Evolutionary conservation across 2,113 vertebrate species (phyloP), one percentile per base, ranked within the genome.

Genomic region (Cyanoramphus novaezelandiae): DNA sequence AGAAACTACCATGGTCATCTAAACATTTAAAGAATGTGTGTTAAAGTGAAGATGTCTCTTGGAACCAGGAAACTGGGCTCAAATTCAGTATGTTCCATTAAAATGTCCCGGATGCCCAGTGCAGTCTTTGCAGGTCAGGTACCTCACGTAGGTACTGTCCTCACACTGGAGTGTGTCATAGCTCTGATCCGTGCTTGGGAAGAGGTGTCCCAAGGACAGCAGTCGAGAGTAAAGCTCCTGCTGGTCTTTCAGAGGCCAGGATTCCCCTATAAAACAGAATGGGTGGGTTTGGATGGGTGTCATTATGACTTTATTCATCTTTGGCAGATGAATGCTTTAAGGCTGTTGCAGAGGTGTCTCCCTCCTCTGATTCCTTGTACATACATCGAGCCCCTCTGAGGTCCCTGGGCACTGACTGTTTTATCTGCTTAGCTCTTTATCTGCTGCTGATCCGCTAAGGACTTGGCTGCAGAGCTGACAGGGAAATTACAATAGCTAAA

Each of bases 351-450:
- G 90, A 52, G 75, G 13, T 39, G 17, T 53, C 28, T 88, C 49
- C 20, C 17, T 82, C 14, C 21, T 76, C 81, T 76, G 82, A 60
- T 86, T 28, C 76, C 64, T 28, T 1, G 1, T 44, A 63, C 0
- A 1, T 90, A 64, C 13, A 3, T 20, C 3, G 9, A 86, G 55
- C 60, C 28, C 47, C 44, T 78, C 52, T 46, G 79, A 77, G 80
- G 65, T 88, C 33, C 0, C 3, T 33, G 75, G 70, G 71, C 68
- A 67, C 43, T 0, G 4, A 88, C 44, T 37, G 76, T 67, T 94
- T 90, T 89, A 62, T 93, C 65, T 95, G 75, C 71, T 91, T 87
- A 94, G 84, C 92, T 95, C 75, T 88, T 97, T 88, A 95, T 88
- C 71, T 93, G 47, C 80, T 89, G 62, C 39, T 96, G 91, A 93